Base-by-base conservation (phyloP, 2,113 vertebrate genomes). In the Anthoscopus minutus region DNA sequence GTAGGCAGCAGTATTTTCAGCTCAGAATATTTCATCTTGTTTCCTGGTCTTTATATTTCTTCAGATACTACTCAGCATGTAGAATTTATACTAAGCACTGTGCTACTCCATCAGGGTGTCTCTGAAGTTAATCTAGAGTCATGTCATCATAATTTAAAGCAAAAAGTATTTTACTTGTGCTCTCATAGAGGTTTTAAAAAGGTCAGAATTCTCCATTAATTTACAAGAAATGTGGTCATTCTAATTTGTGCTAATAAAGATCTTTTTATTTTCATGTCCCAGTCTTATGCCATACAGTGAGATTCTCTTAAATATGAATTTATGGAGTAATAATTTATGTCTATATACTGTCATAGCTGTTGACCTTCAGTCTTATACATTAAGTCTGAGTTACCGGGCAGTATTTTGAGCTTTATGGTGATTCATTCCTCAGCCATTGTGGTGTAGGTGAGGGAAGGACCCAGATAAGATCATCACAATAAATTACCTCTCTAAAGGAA, bases 331-430 rank as follows among this genome's bases (percentile, higher is more conserved):
- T 94, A 96, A 92, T 86, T 96, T 89, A 92, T 88, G 27, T 16
- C 77, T 57, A 72, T 61, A 62, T 58, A 74, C 22, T 95, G 23
- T 38, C 15, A 3, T 33, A 93, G 56, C 40, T 94, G 37, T 94
- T 96, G 93, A 95, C 94, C 94, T 96, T 97, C 94, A 95, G 51
- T 89, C 73, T 88, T 78, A 22, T n/a, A 83, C 0, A 5, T 82
- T 89, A 92, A 81, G 60, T 85, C 25, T 65, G 73, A 94, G 92
- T 95, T 95, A 82, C 22, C 2, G 1, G 25, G 37, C n/a, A 79
- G 30, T 85, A 33, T 3, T 0, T 31, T 71, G 56, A 71, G 50
- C 4, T 82, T 90, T 92, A 71, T 5, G 82, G 25, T 74, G 73
- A 89, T 96, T 90, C 24, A 93, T 80, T 83, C 21, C 54, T 83